Evolutionary conservation across 2,888 invertebrate species (phyloP).

Genomic region (Protodeltote pygarga): DNA sequence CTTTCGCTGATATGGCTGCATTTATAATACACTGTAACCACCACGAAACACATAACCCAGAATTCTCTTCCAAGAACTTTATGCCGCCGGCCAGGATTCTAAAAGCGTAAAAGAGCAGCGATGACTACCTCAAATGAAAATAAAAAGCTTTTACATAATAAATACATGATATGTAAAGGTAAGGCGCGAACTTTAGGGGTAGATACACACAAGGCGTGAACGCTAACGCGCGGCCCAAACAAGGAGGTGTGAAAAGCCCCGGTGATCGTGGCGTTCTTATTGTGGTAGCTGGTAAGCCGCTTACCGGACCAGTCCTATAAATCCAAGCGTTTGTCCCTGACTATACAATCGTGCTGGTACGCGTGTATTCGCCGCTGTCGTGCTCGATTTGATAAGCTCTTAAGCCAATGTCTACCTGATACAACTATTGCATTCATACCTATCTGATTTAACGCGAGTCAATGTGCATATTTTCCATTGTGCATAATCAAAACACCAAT

Average conservation of each 20-base stretch:
- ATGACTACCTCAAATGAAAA: slow-evolving; percentile 51
- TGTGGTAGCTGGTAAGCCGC: slow-evolving; percentile 79
- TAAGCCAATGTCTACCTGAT: slow-evolving; percentile 39
- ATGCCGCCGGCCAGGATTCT: slow-evolving; percentile 32
- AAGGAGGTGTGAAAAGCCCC: slow-evolving; percentile 85
- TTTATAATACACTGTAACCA: not conserved
- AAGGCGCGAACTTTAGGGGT: slow-evolving; percentile 84
- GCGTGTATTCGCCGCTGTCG: slow-evolving; percentile 22
- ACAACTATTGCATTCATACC: slow-evolving; percentile 22
- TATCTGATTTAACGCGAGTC: slow-evolving; percentile 35
- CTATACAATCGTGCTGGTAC: slow-evolving; percentile 31
- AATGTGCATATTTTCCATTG: slow-evolving; percentile 15
- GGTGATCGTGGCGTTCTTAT: slow-evolving; percentile 71
- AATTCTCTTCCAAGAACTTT: slow-evolving; percentile 27
- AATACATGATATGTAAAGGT: slow-evolving; percentile 72
- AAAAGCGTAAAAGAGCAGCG: slow-evolving; percentile 41
- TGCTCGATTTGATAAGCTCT: slow-evolving; percentile 34
- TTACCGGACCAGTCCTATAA: slow-evolving; percentile 76
- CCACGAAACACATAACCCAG: not conserved
- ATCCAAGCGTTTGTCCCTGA: slow-evolving; percentile 56
- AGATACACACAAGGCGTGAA: slow-evolving; percentile 82
- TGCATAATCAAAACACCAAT: not conserved
- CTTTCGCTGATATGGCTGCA: slow-evolving; percentile 14
- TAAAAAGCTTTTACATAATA: slow-evolving; percentile 67
- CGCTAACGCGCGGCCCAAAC: slow-evolving; percentile 80